These are phyloP conservation scores for Ditula angustiorana DNA, from an alignment of 2,888 invertebrate genomes.

Conservation along the genomic window DNA sequence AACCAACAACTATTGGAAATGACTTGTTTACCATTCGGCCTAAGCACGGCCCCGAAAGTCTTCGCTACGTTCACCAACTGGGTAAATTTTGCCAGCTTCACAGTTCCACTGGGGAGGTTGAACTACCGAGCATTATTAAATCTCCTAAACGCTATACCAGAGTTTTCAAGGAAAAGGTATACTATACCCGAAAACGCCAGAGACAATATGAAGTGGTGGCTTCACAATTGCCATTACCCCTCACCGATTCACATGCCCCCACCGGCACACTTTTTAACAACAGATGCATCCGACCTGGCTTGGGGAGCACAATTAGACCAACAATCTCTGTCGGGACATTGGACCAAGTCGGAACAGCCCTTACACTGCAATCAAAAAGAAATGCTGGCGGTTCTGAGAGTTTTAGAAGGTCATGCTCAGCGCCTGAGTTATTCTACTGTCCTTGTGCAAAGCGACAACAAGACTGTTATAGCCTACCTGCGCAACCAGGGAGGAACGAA, in stretches of 20 bases:
- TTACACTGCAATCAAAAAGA: conserved; percentile 13
- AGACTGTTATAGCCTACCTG: background rate
- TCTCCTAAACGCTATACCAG: background rate
- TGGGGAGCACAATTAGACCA: conserved; percentile 8
- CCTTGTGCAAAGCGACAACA: conserved; percentile 8
- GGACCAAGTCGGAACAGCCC: background rate
- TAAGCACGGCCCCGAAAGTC: conserved; percentile 41
- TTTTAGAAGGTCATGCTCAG: background rate
- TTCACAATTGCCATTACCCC: background rate
- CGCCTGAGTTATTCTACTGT: background rate
- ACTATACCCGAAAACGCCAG: background rate
- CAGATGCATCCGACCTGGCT: conserved; percentile 3
- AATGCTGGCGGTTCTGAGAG: background rate
- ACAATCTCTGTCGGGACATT: background rate
- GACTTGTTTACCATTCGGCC: conserved; percentile 45
- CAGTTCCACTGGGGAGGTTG: background rate
- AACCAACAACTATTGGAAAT: conserved; percentile 38
- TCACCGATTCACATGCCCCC: background rate
- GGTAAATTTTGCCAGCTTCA: conserved; percentile 26
- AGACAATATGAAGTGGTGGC: background rate
- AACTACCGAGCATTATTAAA: background rate
- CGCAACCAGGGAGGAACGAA: conserved; percentile 6
- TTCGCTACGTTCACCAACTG: conserved; percentile 43
- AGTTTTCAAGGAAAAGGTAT: background rate
- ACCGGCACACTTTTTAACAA: background rate